phyloP scores from a whole-genome alignment of 2,888 invertebrate genomes.

The Apamea crenata region DNA sequence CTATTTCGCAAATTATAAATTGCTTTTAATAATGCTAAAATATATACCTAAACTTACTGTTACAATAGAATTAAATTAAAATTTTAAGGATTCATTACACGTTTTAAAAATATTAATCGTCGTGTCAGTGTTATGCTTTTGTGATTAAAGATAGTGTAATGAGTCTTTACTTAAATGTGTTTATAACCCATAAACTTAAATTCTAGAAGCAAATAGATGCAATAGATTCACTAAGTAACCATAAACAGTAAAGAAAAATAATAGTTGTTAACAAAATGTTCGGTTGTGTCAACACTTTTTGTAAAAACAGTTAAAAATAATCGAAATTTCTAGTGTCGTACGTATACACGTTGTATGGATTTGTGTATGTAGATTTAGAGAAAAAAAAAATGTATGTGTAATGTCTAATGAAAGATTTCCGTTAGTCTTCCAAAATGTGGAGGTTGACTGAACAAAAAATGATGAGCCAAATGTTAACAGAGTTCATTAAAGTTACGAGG shows the following conservation, averaged over 20 bases:
- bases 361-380: slow-evolving; percentile 74
- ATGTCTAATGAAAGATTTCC: slow-evolving; percentile 68
- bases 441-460: slow-evolving; percentile 82
- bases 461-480: slow-evolving; percentile 81
- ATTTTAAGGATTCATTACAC: slow-evolving; percentile 60
- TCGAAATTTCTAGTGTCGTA: slow-evolving; percentile 67
- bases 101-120: slow-evolving; percentile 36
- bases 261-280: slow-evolving; percentile 65
- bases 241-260: slow-evolving; percentile 33
- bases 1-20: slow-evolving; percentile 20
- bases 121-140: slow-evolving; percentile 64
- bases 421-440: slow-evolving; percentile 86
- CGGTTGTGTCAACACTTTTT: slow-evolving; percentile 80
- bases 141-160: slow-evolving; percentile 59
- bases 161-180: slow-evolving; percentile 48
- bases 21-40: slow-evolving; percentile 29
- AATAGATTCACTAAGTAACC: slow-evolving; percentile 46
- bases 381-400: slow-evolving; percentile 67
- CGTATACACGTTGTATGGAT: slow-evolving; percentile 81
- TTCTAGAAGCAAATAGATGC: slow-evolving; percentile 61
- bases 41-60: slow-evolving; percentile 39
- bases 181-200: slow-evolving; percentile 52
- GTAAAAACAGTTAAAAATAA: slow-evolving; percentile 64
- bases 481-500: slow-evolving; percentile 81
- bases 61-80: slow-evolving; percentile 37